These are phyloP conservation scores for Steatornis caripensis DNA, from an alignment of 2,113 vertebrate species.

Conservation along the genomic window DNA sequence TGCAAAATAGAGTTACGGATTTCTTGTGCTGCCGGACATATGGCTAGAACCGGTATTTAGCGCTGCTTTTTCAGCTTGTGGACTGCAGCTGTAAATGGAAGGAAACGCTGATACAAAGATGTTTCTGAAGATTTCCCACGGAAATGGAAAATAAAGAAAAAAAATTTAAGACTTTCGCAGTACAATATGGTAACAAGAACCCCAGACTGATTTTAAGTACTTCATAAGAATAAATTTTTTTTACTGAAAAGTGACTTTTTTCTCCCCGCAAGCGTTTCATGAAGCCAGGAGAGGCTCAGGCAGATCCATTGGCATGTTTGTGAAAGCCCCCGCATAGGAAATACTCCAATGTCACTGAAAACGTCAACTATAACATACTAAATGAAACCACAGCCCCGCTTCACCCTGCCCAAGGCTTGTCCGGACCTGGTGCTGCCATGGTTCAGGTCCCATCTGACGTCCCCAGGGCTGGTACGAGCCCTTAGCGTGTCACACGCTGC, in stretches of 20 bases:
- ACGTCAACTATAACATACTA: too few relatives aligned
- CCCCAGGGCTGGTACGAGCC: neutral
- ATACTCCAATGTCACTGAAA: too few relatives aligned
- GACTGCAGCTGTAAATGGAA: neutral
- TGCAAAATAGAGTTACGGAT: neutral
- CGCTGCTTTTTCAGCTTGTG: neutral
- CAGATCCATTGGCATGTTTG: neutral
- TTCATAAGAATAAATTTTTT: neutral
- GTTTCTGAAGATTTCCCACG: neutral
- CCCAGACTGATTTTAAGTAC: neutral
- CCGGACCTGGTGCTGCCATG: neutral
- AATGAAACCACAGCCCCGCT: neutral
- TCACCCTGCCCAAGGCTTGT: neutral
- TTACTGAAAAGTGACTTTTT: neutral
- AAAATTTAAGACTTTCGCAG: rapidly evolving
- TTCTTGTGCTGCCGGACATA: neutral
- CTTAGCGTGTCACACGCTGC: rapidly evolving
- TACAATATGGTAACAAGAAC: rapidly evolving
- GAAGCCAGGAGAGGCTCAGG: neutral
- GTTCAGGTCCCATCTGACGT: neutral
- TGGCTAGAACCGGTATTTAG: neutral
- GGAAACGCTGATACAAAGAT: neutral
- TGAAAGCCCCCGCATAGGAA: too few relatives aligned
- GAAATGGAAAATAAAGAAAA: neutral
- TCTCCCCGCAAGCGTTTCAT: neutral